These are phyloP conservation scores for Tachycineta bicolor DNA, from an alignment of 2,113 vertebrate species.

Conservation along the genomic window DNA sequence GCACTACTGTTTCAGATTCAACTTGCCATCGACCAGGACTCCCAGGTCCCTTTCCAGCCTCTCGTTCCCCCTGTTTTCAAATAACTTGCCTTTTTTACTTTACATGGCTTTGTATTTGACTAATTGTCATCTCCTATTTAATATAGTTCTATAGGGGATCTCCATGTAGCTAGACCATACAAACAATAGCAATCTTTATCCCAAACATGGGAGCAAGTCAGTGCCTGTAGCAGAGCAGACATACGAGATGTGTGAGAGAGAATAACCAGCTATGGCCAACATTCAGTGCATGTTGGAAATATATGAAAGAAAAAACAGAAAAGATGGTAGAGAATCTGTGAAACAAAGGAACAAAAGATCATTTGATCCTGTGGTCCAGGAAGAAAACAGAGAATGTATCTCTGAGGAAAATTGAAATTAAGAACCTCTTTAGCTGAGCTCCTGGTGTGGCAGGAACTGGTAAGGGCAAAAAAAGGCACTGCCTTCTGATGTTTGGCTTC, in stretches of 20 bases:
- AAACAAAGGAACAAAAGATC: neutral
- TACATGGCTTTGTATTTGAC: neutral
- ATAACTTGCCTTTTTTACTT: neutral
- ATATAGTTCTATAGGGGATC: neutral
- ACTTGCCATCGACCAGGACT: accelerated
- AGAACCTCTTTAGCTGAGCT: neutral
- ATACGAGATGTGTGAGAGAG: neutral
- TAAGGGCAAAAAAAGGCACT: neutral
- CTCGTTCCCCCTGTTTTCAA: neutral
- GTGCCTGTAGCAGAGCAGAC: neutral
- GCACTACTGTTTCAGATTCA: neutral
- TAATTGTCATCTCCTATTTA: neutral
- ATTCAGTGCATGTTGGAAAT: neutral
- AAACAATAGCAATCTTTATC: neutral
- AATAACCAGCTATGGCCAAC: neutral
- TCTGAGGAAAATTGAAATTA: neutral
- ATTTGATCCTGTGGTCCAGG: neutral
- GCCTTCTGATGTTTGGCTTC: neutral
- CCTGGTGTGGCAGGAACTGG: neutral
- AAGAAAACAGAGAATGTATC: neutral
- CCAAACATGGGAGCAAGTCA: neutral
- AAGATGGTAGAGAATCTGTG: neutral
- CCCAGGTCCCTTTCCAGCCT: neutral
- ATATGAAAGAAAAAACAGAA: neutral
- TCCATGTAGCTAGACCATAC: neutral